phyloP scores from a whole-genome alignment of 2,113 vertebrate species.

The Nanorana parkeri region DNA sequence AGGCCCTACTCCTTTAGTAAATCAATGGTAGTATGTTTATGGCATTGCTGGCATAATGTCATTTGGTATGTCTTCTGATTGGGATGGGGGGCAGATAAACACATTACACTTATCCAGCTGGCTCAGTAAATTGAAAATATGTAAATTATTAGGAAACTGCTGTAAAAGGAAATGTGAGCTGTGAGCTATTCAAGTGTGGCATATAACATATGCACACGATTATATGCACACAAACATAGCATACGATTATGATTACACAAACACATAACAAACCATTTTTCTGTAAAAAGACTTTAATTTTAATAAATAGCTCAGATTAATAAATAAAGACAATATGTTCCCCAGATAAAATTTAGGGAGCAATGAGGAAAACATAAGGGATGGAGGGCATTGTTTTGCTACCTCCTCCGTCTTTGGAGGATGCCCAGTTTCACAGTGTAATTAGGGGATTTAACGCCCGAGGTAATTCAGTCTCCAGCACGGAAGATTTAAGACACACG shows the following conservation, averaged over 20 bases:
- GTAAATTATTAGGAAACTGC: too few species aligned
- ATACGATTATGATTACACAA: neutral
- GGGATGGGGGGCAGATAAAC: too few species aligned
- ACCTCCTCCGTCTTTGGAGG: conserved; percentile 18
- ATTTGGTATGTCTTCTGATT: too few species aligned
- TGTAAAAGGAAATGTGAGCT: too few species aligned
- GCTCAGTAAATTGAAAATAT: too few species aligned
- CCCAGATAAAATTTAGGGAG: conserved; percentile 43
- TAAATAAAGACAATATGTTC: conserved; percentile 51
- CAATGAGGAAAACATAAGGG: conserved; percentile 20
- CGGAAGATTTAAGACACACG: conserved; percentile 55
- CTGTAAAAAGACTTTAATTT: conserved; percentile 51
- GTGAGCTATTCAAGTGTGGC: too few species aligned
- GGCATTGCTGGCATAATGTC: too few species aligned
- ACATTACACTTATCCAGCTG: too few species aligned
- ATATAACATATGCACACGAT: too few species aligned
- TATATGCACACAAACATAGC: too few species aligned
- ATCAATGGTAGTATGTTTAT: too few species aligned
- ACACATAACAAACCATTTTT: neutral
- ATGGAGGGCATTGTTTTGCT: conserved; percentile 27
- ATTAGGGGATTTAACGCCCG: conserved; percentile 51
- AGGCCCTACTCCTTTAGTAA: too few species aligned
- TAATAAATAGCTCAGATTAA: conserved; percentile 50
- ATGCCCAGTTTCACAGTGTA: conserved; percentile 50
- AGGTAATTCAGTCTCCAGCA: conserved; percentile 50